phyloP scores from a whole-genome alignment of 2,113 vertebrate genomes.

The Sciurus niger region DNA sequence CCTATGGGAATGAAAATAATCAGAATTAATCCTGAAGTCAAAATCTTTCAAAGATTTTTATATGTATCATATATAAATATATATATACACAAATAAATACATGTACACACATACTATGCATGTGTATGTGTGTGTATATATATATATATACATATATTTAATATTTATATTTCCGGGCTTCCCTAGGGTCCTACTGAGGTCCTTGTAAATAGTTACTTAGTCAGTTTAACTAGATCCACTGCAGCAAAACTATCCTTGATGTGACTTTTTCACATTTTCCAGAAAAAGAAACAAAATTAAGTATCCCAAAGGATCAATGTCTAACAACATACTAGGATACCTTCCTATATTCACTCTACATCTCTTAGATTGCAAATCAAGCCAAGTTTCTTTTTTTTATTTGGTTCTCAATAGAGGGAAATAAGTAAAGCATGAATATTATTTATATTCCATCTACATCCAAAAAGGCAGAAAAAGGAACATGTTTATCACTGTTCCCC shows the following conservation, averaged over 20 bases:
- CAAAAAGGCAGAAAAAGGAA: not conserved
- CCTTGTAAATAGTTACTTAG: not conserved
- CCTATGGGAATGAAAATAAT: not conserved
- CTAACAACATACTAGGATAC: not conserved
- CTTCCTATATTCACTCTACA: not conserved
- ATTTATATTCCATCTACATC: conserved; percentile 13
- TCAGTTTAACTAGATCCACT: not conserved
- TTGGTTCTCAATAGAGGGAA: conserved; percentile 29
- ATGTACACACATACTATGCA: too few species aligned
- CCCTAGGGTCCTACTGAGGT: not conserved
- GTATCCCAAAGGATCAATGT: not conserved
- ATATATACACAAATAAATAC: too few species aligned
- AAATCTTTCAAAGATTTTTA: not conserved
- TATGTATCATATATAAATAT: not conserved
- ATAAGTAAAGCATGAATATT: conserved; percentile 17
- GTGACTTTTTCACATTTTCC: not conserved
- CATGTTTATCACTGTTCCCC: not conserved
- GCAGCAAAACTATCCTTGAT: not conserved
- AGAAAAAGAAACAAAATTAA: conserved; percentile 32
- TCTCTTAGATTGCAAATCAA: not conserved
- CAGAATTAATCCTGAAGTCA: not conserved
- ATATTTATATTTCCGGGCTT: not conserved
- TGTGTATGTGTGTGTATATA: not conserved
- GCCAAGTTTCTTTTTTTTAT: not conserved
- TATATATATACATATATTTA: too few species aligned